Conservation (phyloP, 2,113 vertebrate genomes). For the Polyodon spathula region DNA sequence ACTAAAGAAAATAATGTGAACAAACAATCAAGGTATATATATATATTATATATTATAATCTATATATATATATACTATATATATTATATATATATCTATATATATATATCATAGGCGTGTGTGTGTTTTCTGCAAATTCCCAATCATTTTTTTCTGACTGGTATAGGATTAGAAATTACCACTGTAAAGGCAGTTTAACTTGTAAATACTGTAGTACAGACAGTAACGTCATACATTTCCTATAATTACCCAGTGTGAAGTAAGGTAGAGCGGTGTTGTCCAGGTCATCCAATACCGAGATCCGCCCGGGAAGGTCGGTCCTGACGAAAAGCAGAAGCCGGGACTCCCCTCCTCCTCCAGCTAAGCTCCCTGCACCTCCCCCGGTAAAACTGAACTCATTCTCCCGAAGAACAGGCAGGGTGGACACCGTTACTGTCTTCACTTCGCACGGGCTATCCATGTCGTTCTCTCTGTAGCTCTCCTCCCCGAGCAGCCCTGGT, state of each 20-base stretch:
- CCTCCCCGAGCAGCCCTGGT: conserved; percentile 35
- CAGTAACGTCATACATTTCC: too few species aligned
- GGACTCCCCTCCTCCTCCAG: conserved; percentile 65
- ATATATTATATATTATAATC: too few species aligned
- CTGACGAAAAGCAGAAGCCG: conserved; percentile 86
- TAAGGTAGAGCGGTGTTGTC: conserved; percentile 97
- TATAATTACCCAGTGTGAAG: conserved; percentile 95
- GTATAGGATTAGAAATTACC: not conserved
- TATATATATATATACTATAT: too few species aligned
- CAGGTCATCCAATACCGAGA: conserved; percentile 93
- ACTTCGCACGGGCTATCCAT: conserved; percentile 63
- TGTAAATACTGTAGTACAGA: conserved; percentile 17
- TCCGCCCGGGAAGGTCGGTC: conserved; percentile 85
- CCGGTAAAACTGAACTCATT: conserved; percentile 89
- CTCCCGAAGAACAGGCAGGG: conserved; percentile 84
- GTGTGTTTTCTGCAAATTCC: too few species aligned
- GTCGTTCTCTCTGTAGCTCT: conserved; percentile 40
- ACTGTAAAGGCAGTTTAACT: conserved; percentile 2
- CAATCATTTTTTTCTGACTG: not conserved
- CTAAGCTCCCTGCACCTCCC: conserved; percentile 49
- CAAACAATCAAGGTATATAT: too few species aligned
- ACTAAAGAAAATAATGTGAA: too few species aligned
- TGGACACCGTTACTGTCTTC: conserved; percentile 88
- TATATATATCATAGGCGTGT: too few species aligned
- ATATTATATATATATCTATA: too few species aligned